These are phyloP conservation scores for Cynodonichthys magdalenae DNA, from an alignment of 2,797 vertebrate species.

Conservation along the genomic window DNA sequence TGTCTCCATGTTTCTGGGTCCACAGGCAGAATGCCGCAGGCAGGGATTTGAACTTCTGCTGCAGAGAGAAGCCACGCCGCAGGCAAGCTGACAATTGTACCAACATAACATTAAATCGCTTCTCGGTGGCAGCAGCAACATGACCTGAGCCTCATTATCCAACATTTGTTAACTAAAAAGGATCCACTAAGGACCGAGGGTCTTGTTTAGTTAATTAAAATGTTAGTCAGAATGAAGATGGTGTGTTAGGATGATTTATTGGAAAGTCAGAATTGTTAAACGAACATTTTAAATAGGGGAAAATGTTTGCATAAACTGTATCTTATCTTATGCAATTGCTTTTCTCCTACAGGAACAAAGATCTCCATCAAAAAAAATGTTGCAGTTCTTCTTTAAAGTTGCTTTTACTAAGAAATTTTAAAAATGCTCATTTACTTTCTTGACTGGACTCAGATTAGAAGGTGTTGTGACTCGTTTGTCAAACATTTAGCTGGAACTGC, in stretches of 20 bases:
- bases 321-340: no score
- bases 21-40: conserved; percentile 12
- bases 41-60: conserved; percentile 22
- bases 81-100: conserved; percentile 19
- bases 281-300: conserved; percentile 11
- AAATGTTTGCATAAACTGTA: conserved; percentile 2
- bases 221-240: conserved; percentile 17
- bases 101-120: neutral
- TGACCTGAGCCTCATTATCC: conserved; percentile 50
- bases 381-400: conserved; percentile 2
- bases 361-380: conserved; percentile 32
- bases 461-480: neutral
- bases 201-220: conserved; percentile 49
- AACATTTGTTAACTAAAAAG: conserved; percentile 39
- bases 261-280: conserved; percentile 2
- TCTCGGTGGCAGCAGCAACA: conserved; percentile 24
- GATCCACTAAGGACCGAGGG: neutral
- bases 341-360: neutral
- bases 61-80: conserved; percentile 10
- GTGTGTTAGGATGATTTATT: neutral
- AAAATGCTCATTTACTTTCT: neutral
- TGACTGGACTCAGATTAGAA: neutral
- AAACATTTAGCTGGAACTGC: neutral
- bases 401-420: neutral
- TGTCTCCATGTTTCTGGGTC: conserved; percentile 5